phyloP scores from a whole-genome alignment of 2,113 vertebrate genomes.

The Dasyurus viverrinus region DNA sequence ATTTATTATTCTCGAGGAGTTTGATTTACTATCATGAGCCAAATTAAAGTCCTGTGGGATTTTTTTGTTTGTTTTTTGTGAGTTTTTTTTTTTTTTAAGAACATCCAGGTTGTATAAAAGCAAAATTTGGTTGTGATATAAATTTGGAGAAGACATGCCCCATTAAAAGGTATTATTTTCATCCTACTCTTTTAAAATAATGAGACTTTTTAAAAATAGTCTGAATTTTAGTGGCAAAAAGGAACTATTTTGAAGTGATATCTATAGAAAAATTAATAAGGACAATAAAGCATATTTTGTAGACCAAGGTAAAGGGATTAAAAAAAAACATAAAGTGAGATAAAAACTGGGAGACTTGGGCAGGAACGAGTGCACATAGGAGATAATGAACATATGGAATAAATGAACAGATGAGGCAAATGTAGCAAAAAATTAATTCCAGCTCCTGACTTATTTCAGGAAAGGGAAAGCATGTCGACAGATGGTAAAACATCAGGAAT shows the following conservation, averaged over 20 bases:
- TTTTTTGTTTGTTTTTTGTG: too few species aligned
- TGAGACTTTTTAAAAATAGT: conserved; percentile 16
- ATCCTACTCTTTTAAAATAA: conserved; percentile 33
- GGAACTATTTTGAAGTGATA: conserved; percentile 14
- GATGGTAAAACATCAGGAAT: conserved; percentile 56
- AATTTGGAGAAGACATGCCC: not conserved
- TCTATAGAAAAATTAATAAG: conserved; percentile 46
- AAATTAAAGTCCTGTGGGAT: not conserved
- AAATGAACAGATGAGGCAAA: conserved; percentile 22
- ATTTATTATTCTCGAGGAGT: not conserved
- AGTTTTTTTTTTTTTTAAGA: not conserved
- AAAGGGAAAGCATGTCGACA: conserved; percentile 37
- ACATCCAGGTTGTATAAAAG: not conserved
- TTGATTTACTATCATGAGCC: not conserved
- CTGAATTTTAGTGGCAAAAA: conserved; percentile 53
- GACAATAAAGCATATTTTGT: conserved; percentile 53
- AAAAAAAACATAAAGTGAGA: not conserved
- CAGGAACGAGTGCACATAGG: not conserved
- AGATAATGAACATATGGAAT: conserved; percentile 33
- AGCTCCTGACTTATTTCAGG: conserved; percentile 53
- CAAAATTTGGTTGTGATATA: not conserved
- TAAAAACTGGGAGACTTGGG: not conserved
- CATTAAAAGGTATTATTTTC: not conserved
- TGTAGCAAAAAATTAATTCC: conserved; percentile 57
- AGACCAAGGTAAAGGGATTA: conserved; percentile 18